A percentile compares a stretch with the other conserved stretches of the same genome.
Evolutionary conservation across 2,888 invertebrate genomes (phyloP).

Genomic region (Drosophila kambysellisi): DNA sequence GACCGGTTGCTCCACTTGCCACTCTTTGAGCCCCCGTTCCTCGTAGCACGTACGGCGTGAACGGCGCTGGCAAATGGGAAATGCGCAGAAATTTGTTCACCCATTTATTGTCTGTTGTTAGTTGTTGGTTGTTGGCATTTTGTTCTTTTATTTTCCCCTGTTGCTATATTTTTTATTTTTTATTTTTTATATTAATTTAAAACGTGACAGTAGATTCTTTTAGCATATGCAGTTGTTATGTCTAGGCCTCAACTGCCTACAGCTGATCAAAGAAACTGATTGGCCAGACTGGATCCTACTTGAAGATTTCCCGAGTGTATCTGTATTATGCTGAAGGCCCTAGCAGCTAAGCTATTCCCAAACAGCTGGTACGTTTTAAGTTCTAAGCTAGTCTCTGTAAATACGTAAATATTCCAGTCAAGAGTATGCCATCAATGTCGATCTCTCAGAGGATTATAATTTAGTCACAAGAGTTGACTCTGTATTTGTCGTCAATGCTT

Average conservation of each 20-base stretch:
- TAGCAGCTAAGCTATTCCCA: not conserved
- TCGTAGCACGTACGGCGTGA: conserved; percentile 44
- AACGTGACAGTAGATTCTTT: conserved; percentile 67
- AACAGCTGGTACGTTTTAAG: not conserved
- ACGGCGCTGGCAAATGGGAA: conserved; percentile 48
- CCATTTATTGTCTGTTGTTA: conserved; percentile 73
- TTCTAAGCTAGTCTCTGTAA: not conserved
- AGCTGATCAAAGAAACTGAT: not conserved
- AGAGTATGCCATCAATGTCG: not conserved
- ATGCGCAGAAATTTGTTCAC: conserved; percentile 73
- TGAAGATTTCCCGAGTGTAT: not conserved
- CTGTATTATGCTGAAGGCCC: not conserved
- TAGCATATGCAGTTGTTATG: conserved; percentile 25
- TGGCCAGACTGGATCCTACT: not conserved
- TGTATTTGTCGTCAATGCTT: not conserved
- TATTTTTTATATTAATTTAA: conserved; percentile 73
- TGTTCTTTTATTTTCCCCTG: conserved; percentile 19
- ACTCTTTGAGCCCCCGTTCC: not conserved
- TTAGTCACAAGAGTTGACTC: not conserved
- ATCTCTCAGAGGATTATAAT: not conserved
- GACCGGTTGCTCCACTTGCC: not conserved
- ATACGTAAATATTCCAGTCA: not conserved
- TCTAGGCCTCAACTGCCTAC: not conserved
- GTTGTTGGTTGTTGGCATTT: conserved; percentile 31
- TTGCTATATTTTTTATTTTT: not conserved